Conservation (phyloP, 2,797 vertebrate species). For the Ispidina picta region DNA sequence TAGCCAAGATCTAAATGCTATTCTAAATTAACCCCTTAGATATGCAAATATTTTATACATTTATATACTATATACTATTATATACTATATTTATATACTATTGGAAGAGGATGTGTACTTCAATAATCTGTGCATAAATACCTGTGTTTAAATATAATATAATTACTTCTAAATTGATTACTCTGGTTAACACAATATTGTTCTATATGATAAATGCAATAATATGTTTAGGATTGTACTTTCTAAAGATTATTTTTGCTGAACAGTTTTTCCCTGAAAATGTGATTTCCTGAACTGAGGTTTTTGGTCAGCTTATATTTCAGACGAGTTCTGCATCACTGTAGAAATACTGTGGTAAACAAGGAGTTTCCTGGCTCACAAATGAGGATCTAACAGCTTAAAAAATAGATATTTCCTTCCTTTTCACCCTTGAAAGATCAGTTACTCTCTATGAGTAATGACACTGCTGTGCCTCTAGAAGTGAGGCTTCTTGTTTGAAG, state of each 20-base stretch:
- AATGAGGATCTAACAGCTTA: neutral
- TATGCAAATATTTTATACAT: neutral
- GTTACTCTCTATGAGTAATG: neutral
- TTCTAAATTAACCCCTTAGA: neutral
- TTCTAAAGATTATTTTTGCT: neutral
- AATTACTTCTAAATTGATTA: neutral
- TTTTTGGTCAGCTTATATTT: neutral
- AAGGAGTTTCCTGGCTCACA: neutral
- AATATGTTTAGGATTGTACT: neutral
- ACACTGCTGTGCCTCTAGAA: slow-evolving; percentile 29
- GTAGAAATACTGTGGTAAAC: neutral
- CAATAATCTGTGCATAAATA: neutral
- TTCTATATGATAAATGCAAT: neutral
- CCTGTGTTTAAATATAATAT: neutral
- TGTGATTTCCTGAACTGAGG: neutral
- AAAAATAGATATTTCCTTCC: slow-evolving; percentile 13
- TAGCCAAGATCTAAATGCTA: neutral
- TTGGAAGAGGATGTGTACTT: neutral
- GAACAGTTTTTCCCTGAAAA: neutral
- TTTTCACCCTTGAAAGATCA: slow-evolving; percentile 15
- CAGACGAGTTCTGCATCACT: neutral
- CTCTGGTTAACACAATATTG: neutral
- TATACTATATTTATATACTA: neutral
- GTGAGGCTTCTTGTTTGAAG: neutral
- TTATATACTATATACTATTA: neutral